These are phyloP conservation scores for Tetropium fuscum DNA, from an alignment of 2,888 invertebrate genomes.

Conservation along the genomic window DNA sequence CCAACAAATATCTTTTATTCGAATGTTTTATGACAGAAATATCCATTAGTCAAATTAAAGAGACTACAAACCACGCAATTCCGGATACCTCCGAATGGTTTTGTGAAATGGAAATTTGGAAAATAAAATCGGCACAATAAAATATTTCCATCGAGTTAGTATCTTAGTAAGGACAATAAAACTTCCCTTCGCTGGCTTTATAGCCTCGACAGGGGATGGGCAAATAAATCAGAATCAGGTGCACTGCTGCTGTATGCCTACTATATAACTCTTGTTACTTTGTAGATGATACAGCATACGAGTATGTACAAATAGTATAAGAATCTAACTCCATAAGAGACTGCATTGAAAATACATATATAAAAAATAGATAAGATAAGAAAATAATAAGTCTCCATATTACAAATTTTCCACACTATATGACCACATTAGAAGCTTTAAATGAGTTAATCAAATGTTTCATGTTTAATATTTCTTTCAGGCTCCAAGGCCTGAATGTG, in stretches of 20 bases:
- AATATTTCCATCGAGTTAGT: slow-evolving; percentile 62
- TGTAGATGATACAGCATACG: too few species aligned
- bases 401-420: too few species aligned
- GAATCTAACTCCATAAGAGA: too few species aligned
- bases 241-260: slow-evolving; percentile 30
- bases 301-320: too few species aligned
- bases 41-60: slow-evolving; percentile 31
- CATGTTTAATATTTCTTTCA: too few species aligned
- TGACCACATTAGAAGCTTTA: too few species aligned
- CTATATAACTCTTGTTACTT: slow-evolving; percentile 23
- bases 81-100: slow-evolving; percentile 15
- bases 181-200: slow-evolving; percentile 58
- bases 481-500: too few species aligned
- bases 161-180: slow-evolving; percentile 59
- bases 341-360: too few species aligned
- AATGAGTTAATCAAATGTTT: too few species aligned
- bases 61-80: background rate
- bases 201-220: slow-evolving; percentile 52
- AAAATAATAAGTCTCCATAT: too few species aligned
- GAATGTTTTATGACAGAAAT: slow-evolving; percentile 19
- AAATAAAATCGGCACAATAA: slow-evolving; percentile 51
- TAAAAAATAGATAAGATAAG: too few species aligned
- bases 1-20: slow-evolving; percentile 1
- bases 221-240: slow-evolving; percentile 61
- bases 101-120: slow-evolving; percentile 33